These are phyloP conservation scores for Cosmia pyralina DNA, from an alignment of 2,888 invertebrate species.

Conservation along the genomic window DNA sequence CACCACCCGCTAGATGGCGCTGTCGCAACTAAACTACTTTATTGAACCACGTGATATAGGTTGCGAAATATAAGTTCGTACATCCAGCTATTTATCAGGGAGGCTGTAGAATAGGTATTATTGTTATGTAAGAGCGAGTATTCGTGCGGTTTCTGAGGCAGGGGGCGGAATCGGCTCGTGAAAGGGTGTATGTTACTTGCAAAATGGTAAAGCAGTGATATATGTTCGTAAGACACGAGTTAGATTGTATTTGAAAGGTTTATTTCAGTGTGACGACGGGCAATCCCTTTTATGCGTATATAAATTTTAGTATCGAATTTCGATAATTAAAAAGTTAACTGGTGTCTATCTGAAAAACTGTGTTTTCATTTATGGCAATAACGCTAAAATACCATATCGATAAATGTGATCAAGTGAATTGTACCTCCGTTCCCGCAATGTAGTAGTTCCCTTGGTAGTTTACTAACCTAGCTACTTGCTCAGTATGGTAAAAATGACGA, in stretches of 20 bases:
- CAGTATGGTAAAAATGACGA: not conserved
- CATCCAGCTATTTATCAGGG: constrained; percentile 69
- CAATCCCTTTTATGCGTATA: constrained; percentile 57
- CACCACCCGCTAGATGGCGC: constrained; percentile 86
- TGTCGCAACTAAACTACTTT: constrained; percentile 73
- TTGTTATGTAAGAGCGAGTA: constrained; percentile 88
- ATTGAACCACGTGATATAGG: constrained; percentile 86
- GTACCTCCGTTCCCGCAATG: not conserved
- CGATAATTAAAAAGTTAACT: constrained; percentile 33
- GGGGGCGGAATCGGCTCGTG: constrained; percentile 78
- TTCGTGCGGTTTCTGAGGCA: constrained; percentile 86
- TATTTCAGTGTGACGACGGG: constrained; percentile 74
- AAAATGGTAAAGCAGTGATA: constrained; percentile 84
- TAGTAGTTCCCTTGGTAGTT: not conserved
- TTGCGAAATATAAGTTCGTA: constrained; percentile 62
- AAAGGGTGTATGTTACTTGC: constrained; percentile 83
- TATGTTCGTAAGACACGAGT: constrained; percentile 80
- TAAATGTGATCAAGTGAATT: not conserved
- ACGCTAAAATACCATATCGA: not conserved
- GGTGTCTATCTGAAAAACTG: not conserved
- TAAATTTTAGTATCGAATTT: constrained; percentile 44
- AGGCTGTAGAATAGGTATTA: constrained; percentile 81
- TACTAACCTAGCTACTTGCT: not conserved
- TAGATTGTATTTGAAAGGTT: constrained; percentile 81
- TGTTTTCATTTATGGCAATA: not conserved